Conservation (phyloP, 2,797 vertebrate species). For the Peromyscus melanophrys region DNA sequence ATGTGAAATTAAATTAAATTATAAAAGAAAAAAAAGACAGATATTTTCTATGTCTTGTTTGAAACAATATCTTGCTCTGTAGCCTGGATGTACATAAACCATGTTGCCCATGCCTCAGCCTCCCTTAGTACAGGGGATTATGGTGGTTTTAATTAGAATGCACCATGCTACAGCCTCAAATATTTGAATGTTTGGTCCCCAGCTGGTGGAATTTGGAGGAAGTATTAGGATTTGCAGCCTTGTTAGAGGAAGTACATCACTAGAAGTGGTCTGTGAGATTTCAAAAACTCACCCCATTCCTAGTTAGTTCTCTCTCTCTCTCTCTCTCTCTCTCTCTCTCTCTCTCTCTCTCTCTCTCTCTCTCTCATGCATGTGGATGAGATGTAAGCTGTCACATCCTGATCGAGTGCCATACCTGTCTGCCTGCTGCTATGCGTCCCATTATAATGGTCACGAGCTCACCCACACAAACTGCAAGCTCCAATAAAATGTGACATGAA, state of each 20-base stretch:
- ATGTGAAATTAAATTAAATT: too few species aligned
- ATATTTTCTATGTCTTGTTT: background rate
- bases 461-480: background rate
- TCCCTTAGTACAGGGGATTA: background rate
- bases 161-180: background rate
- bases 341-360: background rate
- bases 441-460: background rate
- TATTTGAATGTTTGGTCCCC: background rate
- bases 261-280: background rate
- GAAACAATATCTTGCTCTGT: background rate
- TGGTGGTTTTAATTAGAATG: background rate
- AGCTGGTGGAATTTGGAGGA: background rate
- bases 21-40: background rate
- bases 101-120: too few species aligned
- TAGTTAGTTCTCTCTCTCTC: background rate
- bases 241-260: too few species aligned
- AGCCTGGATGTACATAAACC: background rate
- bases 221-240: too few species aligned
- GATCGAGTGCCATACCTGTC: accelerated
- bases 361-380: accelerated
- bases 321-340: background rate
- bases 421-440: background rate
- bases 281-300: background rate
- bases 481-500: too few species aligned
- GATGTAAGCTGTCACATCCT: background rate